phyloP scores from a whole-genome alignment of 2,113 vertebrate species.

The Upupa epops region DNA sequence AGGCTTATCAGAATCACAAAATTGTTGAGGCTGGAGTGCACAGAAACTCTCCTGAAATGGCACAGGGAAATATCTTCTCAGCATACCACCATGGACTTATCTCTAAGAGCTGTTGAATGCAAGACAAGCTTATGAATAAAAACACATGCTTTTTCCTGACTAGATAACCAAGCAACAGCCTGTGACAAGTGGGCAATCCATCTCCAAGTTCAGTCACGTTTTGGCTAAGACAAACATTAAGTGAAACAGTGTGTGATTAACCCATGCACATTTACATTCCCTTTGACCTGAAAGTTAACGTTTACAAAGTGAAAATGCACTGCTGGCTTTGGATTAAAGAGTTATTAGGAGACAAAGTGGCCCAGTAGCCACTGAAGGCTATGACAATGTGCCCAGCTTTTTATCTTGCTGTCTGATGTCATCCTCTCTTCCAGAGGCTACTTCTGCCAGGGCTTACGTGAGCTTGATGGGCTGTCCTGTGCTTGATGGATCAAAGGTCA shows the following conservation, averaged over 20 bases:
- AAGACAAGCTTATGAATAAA: neutral
- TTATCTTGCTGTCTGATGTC: neutral
- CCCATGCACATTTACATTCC: neutral
- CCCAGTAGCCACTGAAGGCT: neutral
- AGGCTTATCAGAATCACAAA: neutral
- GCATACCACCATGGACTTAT: fast-evolving
- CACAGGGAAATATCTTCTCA: neutral
- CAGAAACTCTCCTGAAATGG: neutral
- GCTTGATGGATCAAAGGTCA: neutral
- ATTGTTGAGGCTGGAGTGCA: too few relatives aligned
- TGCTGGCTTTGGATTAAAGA: slow-evolving; percentile 39
- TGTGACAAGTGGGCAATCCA: neutral
- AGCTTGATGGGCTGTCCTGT: neutral
- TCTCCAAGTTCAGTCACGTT: neutral
- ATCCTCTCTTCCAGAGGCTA: neutral
- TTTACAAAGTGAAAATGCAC: slow-evolving; percentile 4
- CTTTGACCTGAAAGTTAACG: slow-evolving; percentile 33
- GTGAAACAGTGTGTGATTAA: neutral
- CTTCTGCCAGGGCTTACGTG: neutral
- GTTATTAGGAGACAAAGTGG: neutral
- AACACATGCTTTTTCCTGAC: neutral
- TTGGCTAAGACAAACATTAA: neutral
- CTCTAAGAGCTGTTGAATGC: neutral
- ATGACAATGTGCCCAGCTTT: neutral
- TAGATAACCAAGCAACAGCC: neutral